Evolutionary conservation across 23 tunicate genomes (phyloP).

Genomic region (Trididemnum nubilum): DNA sequence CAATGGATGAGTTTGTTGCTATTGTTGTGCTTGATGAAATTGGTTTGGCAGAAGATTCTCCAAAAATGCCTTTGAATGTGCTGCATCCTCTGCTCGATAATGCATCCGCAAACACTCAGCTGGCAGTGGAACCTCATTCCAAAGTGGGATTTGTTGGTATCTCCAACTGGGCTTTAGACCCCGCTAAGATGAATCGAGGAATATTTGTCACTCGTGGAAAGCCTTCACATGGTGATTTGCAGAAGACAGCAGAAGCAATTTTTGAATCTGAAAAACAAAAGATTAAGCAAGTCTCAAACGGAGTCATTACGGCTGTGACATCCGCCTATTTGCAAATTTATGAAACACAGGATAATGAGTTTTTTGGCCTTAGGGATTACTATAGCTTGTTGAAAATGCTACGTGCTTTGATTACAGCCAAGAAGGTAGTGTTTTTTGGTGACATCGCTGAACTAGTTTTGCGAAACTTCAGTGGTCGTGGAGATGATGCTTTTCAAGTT

Average conservation of each 20-base stretch:
- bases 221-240: conserved; percentile 58
- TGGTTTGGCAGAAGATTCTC: conserved; percentile 80
- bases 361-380: conserved; percentile 82
- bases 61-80: conserved; percentile 72
- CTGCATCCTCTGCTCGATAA: conserved; percentile 71
- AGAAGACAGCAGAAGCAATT: conserved; percentile 79
- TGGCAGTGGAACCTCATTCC: conserved; percentile 7
- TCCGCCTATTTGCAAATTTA: conserved; percentile 53
- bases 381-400: conserved; percentile 78
- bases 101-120: conserved; percentile 35
- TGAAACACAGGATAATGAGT: conserved; percentile 56
- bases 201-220: conserved; percentile 81
- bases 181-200: conserved; percentile 93
- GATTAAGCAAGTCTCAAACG: conserved; percentile 4
- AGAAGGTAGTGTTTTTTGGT: neutral
- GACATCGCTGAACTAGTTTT: conserved; percentile 32
- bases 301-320: conserved; percentile 37
- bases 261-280: conserved; percentile 56
- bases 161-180: conserved; percentile 93
- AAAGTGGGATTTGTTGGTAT: conserved; percentile 90
- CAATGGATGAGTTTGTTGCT: conserved; percentile 44
- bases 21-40: conserved; percentile 78
- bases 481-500: conserved; percentile 4
- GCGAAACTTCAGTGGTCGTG: conserved; percentile 72
- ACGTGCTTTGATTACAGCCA: conserved; percentile 26